phyloP scores from a whole-genome alignment of 1,140 invertebrate genomes.

The Proctacanthus coquilletti region DNA sequence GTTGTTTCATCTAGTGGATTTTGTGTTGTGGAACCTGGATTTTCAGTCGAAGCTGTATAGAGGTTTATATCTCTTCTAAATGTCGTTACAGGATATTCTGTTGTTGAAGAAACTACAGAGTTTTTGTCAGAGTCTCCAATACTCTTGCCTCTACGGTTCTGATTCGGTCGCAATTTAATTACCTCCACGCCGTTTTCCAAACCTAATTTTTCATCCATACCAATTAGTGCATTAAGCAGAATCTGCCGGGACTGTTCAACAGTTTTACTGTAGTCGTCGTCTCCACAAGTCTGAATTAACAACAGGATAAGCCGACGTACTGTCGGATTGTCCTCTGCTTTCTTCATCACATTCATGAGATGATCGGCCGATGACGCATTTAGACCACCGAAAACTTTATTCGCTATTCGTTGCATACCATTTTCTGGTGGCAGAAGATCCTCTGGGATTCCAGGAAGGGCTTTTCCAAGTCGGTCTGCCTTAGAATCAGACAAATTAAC shows the following conservation, averaged over 20 bases:
- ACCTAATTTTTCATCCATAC: conserved; percentile 34
- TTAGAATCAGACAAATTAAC: background rate
- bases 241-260: conserved; percentile 44
- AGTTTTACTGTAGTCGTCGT: conserved; percentile 48
- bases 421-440: conserved; percentile 22
- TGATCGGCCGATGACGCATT: conserved; percentile 57
- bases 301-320: conserved; percentile 56
- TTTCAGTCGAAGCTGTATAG: background rate
- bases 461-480: too few species aligned
- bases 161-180: conserved; percentile 22
- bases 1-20: conserved; percentile 22
- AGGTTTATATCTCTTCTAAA: conserved; percentile 8
- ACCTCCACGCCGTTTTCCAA: conserved; percentile 35
- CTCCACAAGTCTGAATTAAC: conserved; percentile 59
- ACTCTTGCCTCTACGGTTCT: conserved; percentile 12
- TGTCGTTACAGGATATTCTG: conserved; percentile 17
- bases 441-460: conserved; percentile 18
- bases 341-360: conserved; percentile 61
- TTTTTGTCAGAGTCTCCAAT: conserved; percentile 18
- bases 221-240: conserved; percentile 47
- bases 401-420: conserved; percentile 46
- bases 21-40: background rate
- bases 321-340: conserved; percentile 58
- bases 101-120: conserved; percentile 7
- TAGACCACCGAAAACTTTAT: conserved; percentile 55